Base-by-base conservation (phyloP, 2,797 vertebrate genomes). In the Vireo griseus region DNA sequence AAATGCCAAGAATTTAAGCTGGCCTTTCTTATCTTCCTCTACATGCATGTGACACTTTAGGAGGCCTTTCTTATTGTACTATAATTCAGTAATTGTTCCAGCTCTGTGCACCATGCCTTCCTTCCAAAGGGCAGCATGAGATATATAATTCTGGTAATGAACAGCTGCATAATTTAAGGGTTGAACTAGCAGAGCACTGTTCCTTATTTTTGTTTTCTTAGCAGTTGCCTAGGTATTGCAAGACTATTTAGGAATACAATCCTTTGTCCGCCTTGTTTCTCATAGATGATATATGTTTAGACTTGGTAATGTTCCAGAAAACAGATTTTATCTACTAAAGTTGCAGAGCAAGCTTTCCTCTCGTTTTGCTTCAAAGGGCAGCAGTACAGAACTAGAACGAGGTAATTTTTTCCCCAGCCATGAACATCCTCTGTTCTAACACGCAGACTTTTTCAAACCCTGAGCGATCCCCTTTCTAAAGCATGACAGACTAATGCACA, bases 1-100 rank as follows among this genome's bases (percentile, higher is more conserved):
- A 98, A 98, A 98, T 97, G 97, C 97, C 98, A 98, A 95, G 96
- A 98, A 98, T 95, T 97, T 98, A 98, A 97, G 96, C 95, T 98
- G 95, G 94, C 97, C 97, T 98, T 98, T 98, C 97, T 98, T 98
- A 98, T 98, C 97, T 97, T 96, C 82, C 89, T 95, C 94, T 97
- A 96, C 96, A 97, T 37, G 97, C 96, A 77, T 97, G 96, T 97
- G 97, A 98, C 96, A 97, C 97, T 97, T 97, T 86, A 96, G 97
- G 97, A 97, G 96, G 96, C 97, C 96, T 97, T 98, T 98, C 97
- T 98, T 97, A 98, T 97, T 98, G 96, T 97, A 88, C 94, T 92
- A 97, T 98, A 98, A 98, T 97, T 98, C 97, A 97, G 96, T 93
- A 96, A 98, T 98, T 98, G 98, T 98, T 98, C 96, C 96, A 97